phyloP scores from a whole-genome alignment of 92 coral and sea anemone species.

The Scolanthus callimorphus region DNA sequence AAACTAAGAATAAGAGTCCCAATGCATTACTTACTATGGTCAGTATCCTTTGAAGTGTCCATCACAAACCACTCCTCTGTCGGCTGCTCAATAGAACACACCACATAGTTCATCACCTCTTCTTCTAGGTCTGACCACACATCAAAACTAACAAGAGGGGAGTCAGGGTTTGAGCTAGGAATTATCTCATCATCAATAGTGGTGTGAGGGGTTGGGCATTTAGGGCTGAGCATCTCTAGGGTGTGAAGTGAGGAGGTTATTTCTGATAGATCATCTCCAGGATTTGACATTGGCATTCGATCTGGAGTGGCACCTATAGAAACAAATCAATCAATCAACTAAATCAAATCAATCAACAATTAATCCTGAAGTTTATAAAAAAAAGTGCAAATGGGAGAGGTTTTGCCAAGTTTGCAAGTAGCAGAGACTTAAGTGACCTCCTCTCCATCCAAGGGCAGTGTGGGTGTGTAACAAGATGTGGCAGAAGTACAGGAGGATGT shows the following conservation, averaged over 20 bases:
- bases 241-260: conserved; percentile 28
- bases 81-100: conserved; percentile 35
- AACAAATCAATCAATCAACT: no score
- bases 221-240: conserved; percentile 40
- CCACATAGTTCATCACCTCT: conserved; percentile 70
- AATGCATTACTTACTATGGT: neutral
- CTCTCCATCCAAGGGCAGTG: no score
- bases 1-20: neutral
- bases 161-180: conserved; percentile 94
- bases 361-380: no score
- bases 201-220: no score
- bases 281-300: conserved; percentile 38
- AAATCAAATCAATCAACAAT: no score
- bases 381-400: no score
- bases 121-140: conserved; percentile 82
- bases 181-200: conserved; percentile 61
- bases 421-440: no score
- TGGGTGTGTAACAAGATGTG: no score
- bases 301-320: no score
- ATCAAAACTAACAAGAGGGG: conserved; percentile 70
- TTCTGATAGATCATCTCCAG: conserved; percentile 47
- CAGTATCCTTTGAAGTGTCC: conserved; percentile 3
- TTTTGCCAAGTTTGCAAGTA: no score
- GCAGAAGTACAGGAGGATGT: no score
- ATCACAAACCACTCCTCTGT: conserved; percentile 14